phyloP scores from a whole-genome alignment of 2,797 vertebrate species.

The Loris lydekkerianus region DNA sequence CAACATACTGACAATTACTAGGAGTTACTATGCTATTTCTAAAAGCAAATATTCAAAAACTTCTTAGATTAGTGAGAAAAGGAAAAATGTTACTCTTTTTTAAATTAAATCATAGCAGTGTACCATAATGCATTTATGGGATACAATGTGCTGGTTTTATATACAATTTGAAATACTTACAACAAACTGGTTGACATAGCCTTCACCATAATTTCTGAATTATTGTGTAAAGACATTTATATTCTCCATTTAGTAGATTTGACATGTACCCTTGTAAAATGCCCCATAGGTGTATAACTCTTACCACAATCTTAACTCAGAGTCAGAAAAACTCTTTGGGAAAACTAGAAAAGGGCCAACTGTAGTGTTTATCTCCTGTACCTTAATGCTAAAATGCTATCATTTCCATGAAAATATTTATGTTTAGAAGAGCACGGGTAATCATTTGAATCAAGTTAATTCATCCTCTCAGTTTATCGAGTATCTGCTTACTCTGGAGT shows the following conservation, averaged over 20 bases:
- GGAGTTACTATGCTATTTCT: not conserved
- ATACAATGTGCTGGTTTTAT: too few relatives aligned
- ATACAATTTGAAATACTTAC: too few relatives aligned
- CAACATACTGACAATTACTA: not conserved
- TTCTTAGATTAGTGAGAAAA: not conserved
- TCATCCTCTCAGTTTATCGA: not conserved
- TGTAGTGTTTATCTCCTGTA: not conserved
- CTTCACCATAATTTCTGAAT: too few relatives aligned
- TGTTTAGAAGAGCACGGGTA: not conserved
- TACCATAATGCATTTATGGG: too few relatives aligned
- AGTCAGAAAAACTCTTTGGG: not conserved
- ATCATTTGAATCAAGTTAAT: conserved; percentile 12
- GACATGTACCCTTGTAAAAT: too few relatives aligned
- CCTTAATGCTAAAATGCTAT: not conserved
- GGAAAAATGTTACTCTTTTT: not conserved
- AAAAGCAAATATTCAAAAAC: not conserved
- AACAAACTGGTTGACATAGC: too few relatives aligned
- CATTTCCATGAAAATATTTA: not conserved
- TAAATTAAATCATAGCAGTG: too few relatives aligned
- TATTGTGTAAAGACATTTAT: too few relatives aligned
- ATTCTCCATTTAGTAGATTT: too few relatives aligned
- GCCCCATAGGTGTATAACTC: not conserved
- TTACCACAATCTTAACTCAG: not conserved
- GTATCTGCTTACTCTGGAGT: not conserved
- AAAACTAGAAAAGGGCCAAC: not conserved